Conservation (phyloP, 2,888 invertebrate species). For the Idaea dimidiata region DNA sequence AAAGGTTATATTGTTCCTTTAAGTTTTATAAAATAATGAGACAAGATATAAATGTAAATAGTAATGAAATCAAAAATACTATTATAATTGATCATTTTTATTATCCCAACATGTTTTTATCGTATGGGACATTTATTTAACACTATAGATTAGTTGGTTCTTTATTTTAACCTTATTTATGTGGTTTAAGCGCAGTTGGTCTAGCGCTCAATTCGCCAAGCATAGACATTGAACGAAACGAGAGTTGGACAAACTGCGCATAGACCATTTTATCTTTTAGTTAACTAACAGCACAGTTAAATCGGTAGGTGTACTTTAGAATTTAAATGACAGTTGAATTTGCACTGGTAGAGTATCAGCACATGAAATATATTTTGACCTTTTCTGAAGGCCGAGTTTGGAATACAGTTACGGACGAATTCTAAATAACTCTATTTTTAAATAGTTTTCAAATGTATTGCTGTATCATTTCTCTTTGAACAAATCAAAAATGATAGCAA, state of each 20-base stretch:
- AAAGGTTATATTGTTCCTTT: background rate
- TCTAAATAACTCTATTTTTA: background rate
- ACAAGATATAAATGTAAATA: background rate
- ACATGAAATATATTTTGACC: background rate
- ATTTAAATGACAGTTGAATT: conserved; percentile 6
- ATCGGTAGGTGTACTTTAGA: conserved; percentile 40
- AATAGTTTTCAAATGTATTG: background rate
- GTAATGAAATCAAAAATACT: background rate
- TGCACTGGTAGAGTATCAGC: background rate
- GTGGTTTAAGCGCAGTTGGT: conserved; percentile 37
- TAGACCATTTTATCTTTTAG: background rate
- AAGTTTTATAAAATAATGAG: background rate
- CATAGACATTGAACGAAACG: background rate
- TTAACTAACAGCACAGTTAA: conserved; percentile 56
- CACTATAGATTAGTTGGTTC: conserved; percentile 47
- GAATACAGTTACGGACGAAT: background rate
- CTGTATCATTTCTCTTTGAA: background rate
- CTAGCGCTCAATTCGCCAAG: background rate
- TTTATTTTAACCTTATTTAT: conserved; percentile 63
- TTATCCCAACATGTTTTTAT: background rate
- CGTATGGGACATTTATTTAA: conserved; percentile 43
- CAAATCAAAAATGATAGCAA: background rate
- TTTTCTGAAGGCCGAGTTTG: background rate
- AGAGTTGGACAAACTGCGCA: background rate
- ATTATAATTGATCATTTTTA: background rate